Evolutionary conservation across 2,113 vertebrate species (phyloP), one percentile per base, ranked within the genome.

Genomic region (Dryoscopus gambensis): DNA sequence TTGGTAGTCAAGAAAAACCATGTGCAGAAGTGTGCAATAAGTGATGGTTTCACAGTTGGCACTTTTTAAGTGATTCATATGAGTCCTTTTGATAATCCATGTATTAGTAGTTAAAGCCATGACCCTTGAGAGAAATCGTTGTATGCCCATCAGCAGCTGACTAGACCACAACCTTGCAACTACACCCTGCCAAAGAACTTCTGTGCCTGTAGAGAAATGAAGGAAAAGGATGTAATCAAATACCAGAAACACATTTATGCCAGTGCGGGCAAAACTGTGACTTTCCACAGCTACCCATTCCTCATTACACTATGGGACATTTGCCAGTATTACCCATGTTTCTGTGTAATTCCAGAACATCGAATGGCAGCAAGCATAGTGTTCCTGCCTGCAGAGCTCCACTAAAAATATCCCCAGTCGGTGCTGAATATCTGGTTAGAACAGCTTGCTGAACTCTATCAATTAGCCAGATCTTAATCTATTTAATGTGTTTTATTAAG

Each of bases 381-480:
- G 89, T 93, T 96, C 80, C 80, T 92, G 91, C 84, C 55, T 84
- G 84, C 90, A 88, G 93, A 96, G 80, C 82, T 81, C 90, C 90
- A 93, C 93, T 96, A 96, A 94, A 96, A 96, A 96, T 93, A 97
- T 76, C 91, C 63, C 50, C 68, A 80, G 88, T 90, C 35, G 7
- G 52, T 77, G 73, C 47, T 84, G 93, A 95, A 93, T 93, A 93
- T 95, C 95, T 96, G 95, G 82, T 95, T 93, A 88, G 85, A 96
- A 93, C 90, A 95, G 95, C 95, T 96, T 94, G 93, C 95, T 95
- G 93, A 96, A 96, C 93, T 96, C 93, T 96, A 96, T 96, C 95
- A 96, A 96, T 96, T 96, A 97, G 88, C 79, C 79, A 96, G 92
- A 93, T 97, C 95, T 94, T 97, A 97, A 97, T 97, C 95, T 96